phyloP scores from a whole-genome alignment of 2,888 invertebrate species.

The Andrena hattorfiana region DNA sequence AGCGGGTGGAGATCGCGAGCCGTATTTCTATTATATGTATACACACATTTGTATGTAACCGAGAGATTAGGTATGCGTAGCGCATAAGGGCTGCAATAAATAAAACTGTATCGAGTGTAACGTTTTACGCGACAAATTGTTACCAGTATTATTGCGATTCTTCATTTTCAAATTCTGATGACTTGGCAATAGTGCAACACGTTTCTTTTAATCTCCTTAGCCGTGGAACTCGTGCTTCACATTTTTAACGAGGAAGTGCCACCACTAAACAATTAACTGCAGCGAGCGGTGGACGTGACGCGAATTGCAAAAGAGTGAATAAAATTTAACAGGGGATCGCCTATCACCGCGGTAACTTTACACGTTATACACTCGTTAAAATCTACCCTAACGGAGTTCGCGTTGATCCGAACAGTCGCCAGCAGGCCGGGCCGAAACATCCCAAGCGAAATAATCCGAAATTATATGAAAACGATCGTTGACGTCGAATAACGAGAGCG shows the following conservation, averaged over 20 bases:
- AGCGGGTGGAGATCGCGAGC: conserved; percentile 9
- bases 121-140: conserved; percentile 80
- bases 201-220: conserved; percentile 57
- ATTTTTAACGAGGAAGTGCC: neutral
- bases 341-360: neutral
- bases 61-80: conserved; percentile 32
- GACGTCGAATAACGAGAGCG: conserved; percentile 42
- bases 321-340: neutral
- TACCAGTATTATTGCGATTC: conserved; percentile 67
- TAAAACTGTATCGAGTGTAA: conserved; percentile 82
- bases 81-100: conserved; percentile 76
- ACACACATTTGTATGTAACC: neutral
- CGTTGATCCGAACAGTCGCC: conserved; percentile 17
- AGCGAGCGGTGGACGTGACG: neutral
- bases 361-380: conserved; percentile 17
- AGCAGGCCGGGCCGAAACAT: neutral
- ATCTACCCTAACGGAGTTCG: neutral
- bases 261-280: neutral
- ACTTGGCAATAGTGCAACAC: neutral
- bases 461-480: conserved; percentile 54
- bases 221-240: conserved; percentile 54
- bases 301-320: neutral
- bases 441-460: conserved; percentile 36
- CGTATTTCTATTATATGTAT: neutral
- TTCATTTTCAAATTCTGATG: neutral